These are phyloP conservation scores for Stramonita haemastoma DNA, from an alignment of 2,888 invertebrate species.

Conservation along the genomic window DNA sequence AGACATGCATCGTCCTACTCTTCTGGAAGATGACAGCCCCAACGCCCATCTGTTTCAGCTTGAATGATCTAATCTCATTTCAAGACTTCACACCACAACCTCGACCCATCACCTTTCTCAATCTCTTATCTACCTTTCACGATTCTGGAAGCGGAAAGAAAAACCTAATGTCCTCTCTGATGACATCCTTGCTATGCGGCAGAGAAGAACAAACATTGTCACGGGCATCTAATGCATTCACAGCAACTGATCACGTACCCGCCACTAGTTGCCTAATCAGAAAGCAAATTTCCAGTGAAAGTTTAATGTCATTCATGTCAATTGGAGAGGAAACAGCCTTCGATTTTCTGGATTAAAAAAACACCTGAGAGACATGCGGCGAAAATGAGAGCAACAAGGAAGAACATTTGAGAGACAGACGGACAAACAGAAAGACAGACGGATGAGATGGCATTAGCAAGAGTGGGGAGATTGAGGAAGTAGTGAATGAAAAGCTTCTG, in stretches of 20 bases:
- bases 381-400: too few relatives aligned
- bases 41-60: neutral
- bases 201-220: neutral
- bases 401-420: too few relatives aligned
- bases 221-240: neutral
- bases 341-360: neutral
- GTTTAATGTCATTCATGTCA: neutral
- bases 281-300: neutral
- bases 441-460: too few relatives aligned
- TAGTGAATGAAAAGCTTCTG: too few relatives aligned
- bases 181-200: neutral
- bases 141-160: neutral
- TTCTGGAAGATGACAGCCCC: neutral
- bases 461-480: too few relatives aligned
- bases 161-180: neutral
- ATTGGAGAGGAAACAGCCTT: neutral
- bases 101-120: neutral
- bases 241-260: neutral
- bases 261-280: neutral
- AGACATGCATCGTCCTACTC: neutral
- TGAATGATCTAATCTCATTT: neutral
- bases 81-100: neutral
- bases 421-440: too few relatives aligned
- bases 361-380: neutral
- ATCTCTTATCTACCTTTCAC: neutral